Evolutionary conservation across 2,888 invertebrate genomes (phyloP), one percentile per base, ranked within the genome.

Genomic region (Cantharis nigra): DNA sequence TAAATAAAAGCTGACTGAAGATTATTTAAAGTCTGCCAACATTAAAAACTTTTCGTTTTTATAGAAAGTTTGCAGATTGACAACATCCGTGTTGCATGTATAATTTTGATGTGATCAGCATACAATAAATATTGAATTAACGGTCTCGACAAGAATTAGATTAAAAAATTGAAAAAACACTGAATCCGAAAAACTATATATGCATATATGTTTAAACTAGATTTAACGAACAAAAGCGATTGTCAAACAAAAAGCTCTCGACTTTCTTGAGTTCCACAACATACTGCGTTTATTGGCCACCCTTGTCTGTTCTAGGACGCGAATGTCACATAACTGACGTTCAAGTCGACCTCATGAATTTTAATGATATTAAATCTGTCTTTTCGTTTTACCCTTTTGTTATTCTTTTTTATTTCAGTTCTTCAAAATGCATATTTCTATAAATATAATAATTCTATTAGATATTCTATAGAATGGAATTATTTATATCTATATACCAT

Each of bases 281-380:
- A 80, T 78, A 80, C 81, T 80, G 76, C 79, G 81, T 82, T 84
- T 84, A 84, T 84, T 84, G 84, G 83, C 80, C 83, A 83, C 84
- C 84, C 83, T 83, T 81, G 84, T 84, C 83, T 83, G 80, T 78
- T 78, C 74, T 77, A 78, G 81, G 81, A 80, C 81, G 81, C 81
- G 81, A 81, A 81, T 80, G 84, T 83, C 84, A 84, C 83, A 83
- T 82, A 83, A 83, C 83, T 82, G 83, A 83, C 83, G 82, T 82
- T 81, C 80, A 82, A 83, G 81, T 81, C 82, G 81, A 82, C 82
- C 81, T 81, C 83, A 83, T 83, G 83, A 83, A 84, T 84, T 83
- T 84, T 84, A 83, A 83, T 83, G 82, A 83, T 84, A 83, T 84
- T 84, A 83, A 83, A 84, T 83, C 83, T 82, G 83, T 83, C 82